Evolutionary conservation across 2,797 vertebrate species (phyloP).

Genomic region (Gymnopithys bicolor): DNA sequence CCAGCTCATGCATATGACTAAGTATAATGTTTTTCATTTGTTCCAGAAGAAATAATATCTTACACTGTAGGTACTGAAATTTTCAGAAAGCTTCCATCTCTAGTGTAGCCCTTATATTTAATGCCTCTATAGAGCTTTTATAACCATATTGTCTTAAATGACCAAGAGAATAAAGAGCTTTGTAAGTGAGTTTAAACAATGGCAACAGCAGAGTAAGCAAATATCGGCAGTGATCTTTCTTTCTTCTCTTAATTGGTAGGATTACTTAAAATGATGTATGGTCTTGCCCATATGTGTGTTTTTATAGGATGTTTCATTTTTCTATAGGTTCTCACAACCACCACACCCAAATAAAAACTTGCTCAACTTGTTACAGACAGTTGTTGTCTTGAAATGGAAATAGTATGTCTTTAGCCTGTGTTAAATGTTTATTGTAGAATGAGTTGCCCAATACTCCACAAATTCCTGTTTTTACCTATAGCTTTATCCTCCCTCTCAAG

Average conservation of each 20-base stretch:
- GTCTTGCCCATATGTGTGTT: not conserved
- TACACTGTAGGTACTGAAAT: not conserved
- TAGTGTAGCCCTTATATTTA: not conserved
- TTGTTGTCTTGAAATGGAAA: not conserved
- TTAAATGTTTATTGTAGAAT: not conserved
- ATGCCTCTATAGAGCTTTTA: not conserved
- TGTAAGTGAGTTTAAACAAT: not conserved
- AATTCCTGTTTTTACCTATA: not conserved
- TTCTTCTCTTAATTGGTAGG: not conserved
- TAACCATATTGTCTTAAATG: not conserved
- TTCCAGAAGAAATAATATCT: not conserved
- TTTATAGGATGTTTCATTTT: not conserved
- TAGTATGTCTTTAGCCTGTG: accelerated
- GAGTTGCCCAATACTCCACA: not conserved
- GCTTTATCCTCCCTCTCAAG: not conserved
- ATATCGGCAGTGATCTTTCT: not conserved
- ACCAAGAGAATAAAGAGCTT: not conserved
- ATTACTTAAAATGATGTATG: not conserved
- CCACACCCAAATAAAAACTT: not conserved
- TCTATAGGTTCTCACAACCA: not conserved
- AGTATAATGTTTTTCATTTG: not conserved
- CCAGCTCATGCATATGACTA: not conserved
- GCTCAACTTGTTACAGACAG: not conserved
- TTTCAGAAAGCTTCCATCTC: not conserved
- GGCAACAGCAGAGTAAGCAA: not conserved